Evolutionary conservation across 2,888 invertebrate genomes (phyloP), one percentile per base, ranked within the genome.

Genomic region (Diachrysia chrysitis): DNA sequence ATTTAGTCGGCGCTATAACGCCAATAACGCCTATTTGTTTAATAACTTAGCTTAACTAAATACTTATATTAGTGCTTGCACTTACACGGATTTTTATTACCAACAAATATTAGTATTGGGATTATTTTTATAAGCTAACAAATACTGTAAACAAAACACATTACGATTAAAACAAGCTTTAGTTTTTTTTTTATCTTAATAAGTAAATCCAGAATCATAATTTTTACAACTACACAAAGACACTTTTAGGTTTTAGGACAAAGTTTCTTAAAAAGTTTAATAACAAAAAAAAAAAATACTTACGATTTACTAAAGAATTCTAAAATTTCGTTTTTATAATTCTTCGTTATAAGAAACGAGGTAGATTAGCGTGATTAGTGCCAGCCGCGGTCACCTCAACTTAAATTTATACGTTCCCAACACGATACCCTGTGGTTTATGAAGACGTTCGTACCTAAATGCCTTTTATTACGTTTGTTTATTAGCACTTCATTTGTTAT

Each of bases 351-450:
- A 65, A 55, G 17, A 58, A 58, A 54, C 53, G 32, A 54, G 16
- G 48, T 65, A 55, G 56, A 65, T 69, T 37, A 66, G 21, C 58
- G 58, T 63, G 67, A 53, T 67, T 69, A 69, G 69, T 63, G 63
- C 57, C 37, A 48, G 59, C 56, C 17, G 65, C 58, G 32, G 69
- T 63, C 63, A 58, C 54, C 74, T 74, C 55, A n/a, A 46, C 58
- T 61, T 61, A 63, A 76, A 48, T 69, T n/a, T 69, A 78, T 74
- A 35, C 46, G 60, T 66, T 78, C 46, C 66, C 21, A 69, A 58
- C 75, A 78, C 63, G 75, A 76, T 74, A 74, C 37, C 54, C 35
- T 3, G 14, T 64, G 51, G 63, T 73, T 73, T 73, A 78, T 58
- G 61, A 42, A 21, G 54, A 37, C 58, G 21, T 25, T 65, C 60